These are phyloP conservation scores for Larimichthys polyactis DNA, from an alignment of 2,113 vertebrate genomes.

Conservation along the genomic window DNA sequence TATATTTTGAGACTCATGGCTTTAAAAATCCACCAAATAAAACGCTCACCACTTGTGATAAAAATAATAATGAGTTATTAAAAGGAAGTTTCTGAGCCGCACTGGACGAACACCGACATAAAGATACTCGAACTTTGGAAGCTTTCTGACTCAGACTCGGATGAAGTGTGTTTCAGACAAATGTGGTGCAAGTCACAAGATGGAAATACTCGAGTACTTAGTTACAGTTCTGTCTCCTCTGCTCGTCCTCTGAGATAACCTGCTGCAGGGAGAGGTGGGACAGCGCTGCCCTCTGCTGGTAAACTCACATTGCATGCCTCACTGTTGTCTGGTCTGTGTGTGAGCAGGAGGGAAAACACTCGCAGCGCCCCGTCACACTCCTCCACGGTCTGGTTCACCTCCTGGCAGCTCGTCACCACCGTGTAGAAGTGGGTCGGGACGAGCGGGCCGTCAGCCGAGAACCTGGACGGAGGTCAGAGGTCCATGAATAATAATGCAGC, in stretches of 20 bases:
- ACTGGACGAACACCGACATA: too few species aligned
- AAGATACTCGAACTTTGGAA: too few species aligned
- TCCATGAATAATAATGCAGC: too few species aligned
- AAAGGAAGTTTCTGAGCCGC: too few species aligned
- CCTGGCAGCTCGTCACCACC: slow-evolving; percentile 92
- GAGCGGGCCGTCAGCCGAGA: slow-evolving; percentile 81
- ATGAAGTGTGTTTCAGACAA: too few species aligned
- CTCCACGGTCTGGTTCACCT: slow-evolving; percentile 89
- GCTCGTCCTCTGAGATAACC: too few species aligned
- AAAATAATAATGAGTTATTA: too few species aligned
- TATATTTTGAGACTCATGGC: too few species aligned
- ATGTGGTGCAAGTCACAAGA: too few species aligned
- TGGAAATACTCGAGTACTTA: background rate
- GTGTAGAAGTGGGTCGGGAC: slow-evolving; percentile 93
- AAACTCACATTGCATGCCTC: slow-evolving; percentile 94
- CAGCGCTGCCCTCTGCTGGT: slow-evolving; percentile 29
- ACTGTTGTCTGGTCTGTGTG: slow-evolving; percentile 89
- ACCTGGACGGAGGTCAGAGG: slow-evolving; percentile 76
- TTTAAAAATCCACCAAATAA: too few species aligned
- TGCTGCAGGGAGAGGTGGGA: background rate
- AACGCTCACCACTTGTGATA: too few species aligned
- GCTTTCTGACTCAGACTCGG: too few species aligned
- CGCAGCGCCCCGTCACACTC: slow-evolving; percentile 89
- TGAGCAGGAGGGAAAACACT: slow-evolving; percentile 89
- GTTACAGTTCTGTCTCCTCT: background rate